These are phyloP conservation scores for Coregonus clupeaformis DNA, from an alignment of 2,113 vertebrate genomes.

Conservation along the genomic window DNA sequence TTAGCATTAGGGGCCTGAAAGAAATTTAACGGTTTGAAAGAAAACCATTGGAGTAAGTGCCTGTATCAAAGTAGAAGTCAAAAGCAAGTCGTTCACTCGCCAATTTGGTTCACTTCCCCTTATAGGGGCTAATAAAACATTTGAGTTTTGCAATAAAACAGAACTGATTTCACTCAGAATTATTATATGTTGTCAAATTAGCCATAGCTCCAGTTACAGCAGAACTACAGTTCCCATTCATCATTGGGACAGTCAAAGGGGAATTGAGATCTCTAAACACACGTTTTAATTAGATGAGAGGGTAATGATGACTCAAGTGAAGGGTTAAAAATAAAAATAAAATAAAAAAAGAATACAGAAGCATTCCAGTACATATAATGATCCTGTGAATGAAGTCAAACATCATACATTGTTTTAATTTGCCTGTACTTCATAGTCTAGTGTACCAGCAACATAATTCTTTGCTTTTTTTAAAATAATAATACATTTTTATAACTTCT, in stretches of 20 bases:
- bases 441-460: neutral
- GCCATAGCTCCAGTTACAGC: neutral
- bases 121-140: constrained; percentile 15
- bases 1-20: neutral
- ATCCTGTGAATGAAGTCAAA: neutral
- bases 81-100: too few species aligned
- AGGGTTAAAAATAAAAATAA: neutral
- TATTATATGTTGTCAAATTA: neutral
- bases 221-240: constrained; percentile 6
- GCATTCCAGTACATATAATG: too few species aligned
- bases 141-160: constrained; percentile 5
- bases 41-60: too few species aligned
- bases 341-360: neutral
- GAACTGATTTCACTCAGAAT: neutral
- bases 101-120: constrained; percentile 1
- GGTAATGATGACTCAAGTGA: neutral
- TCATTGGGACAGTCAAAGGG: constrained; percentile 3
- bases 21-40: neutral
- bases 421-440: neutral
- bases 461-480: neutral
- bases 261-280: constrained; percentile 4
- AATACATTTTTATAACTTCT: too few species aligned
- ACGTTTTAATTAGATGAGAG: neutral
- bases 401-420: neutral
- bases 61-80: too few species aligned